Evolutionary conservation across 2,113 vertebrate species (phyloP).

Genomic region (Psilopsiagon aymara): DNA sequence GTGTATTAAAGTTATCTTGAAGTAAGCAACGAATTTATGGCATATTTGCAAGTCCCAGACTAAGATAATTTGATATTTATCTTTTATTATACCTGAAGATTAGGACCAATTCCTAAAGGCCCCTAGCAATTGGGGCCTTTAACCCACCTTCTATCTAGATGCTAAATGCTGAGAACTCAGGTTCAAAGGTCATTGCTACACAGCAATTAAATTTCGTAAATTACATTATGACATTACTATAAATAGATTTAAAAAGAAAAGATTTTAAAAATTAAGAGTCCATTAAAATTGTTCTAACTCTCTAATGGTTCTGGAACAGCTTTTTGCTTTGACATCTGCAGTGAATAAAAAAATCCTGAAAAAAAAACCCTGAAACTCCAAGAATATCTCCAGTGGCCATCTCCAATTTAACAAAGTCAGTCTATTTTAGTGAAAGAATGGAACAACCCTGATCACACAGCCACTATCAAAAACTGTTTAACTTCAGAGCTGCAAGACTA

Average conservation of each 20-base stretch:
- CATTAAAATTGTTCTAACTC: not conserved
- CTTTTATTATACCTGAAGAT: not conserved
- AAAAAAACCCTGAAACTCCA: not conserved
- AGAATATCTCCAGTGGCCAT: not conserved
- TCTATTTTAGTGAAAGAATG: not conserved
- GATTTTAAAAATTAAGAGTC: not conserved
- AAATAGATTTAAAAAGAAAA: not conserved
- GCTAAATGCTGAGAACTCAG: not conserved
- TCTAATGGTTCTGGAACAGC: not conserved
- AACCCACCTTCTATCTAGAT: not conserved
- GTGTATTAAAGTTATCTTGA: not conserved
- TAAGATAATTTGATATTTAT: not conserved
- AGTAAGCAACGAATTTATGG: not conserved
- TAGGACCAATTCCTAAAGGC: not conserved
- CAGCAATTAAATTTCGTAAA: not conserved
- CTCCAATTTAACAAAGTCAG: not conserved
- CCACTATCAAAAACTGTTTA: not conserved
- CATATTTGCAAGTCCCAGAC: not conserved
- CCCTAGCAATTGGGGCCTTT: not conserved
- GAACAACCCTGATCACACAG: not conserved
- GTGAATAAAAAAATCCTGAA: not conserved
- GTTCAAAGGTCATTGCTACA: not conserved
- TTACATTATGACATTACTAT: not conserved
- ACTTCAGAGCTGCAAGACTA: not conserved
- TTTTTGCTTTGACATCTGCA: not conserved